These are phyloP conservation scores for Ooceraea biroi DNA, from an alignment of 1,140 invertebrate species.

Conservation along the genomic window DNA sequence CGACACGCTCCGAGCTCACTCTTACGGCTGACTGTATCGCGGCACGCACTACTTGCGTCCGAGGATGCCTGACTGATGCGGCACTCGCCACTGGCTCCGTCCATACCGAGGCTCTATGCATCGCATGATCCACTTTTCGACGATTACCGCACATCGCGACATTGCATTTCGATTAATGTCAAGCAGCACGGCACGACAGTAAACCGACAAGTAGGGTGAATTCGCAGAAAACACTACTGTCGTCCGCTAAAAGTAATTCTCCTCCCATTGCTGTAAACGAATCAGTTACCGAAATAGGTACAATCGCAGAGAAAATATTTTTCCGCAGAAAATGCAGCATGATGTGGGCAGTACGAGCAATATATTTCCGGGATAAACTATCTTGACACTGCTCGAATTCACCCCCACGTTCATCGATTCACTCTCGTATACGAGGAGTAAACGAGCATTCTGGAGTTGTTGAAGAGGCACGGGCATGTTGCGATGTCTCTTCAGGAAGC, in stretches of 20 bases:
- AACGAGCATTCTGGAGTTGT: background rate
- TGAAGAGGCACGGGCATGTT: background rate
- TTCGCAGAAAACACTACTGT: background rate
- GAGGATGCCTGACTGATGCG: conserved; percentile 76
- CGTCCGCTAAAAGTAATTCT: background rate
- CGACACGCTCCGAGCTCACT: conserved; percentile 37
- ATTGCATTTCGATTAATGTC: background rate
- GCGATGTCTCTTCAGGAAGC: background rate
- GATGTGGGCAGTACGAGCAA: background rate
- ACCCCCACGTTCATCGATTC: background rate
- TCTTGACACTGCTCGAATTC: background rate
- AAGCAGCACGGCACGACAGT: background rate
- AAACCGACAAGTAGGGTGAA: conserved; percentile 11
- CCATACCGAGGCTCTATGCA: conserved; percentile 31
- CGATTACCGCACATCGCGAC: background rate
- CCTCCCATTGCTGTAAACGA: background rate
- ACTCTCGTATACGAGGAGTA: background rate
- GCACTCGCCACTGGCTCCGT: conserved; percentile 73
- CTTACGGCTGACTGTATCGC: conserved; percentile 58
- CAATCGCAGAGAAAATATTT: conserved; percentile 1
- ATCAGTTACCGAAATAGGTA: background rate
- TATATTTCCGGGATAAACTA: background rate
- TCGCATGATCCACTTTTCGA: conserved; percentile 15
- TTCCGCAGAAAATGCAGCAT: background rate
- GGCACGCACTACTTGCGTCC: conserved; percentile 68